Conservation (phyloP, 2,888 invertebrate species). For the Meiosimyza platycephala region DNA sequence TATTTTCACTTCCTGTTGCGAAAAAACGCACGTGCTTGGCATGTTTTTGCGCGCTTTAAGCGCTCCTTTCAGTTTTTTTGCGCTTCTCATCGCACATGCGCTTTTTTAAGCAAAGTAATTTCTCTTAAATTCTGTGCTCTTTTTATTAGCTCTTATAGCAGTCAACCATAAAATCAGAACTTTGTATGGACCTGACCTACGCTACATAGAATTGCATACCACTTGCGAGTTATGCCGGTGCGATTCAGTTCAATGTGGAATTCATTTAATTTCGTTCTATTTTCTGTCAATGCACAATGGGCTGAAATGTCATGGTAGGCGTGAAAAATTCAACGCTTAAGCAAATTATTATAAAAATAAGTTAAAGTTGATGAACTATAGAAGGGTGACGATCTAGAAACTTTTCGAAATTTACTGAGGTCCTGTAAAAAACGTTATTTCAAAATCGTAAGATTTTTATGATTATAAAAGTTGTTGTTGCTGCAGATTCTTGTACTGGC, state of each 20-base stretch:
- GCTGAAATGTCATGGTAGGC: too few species aligned
- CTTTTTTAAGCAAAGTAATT: neutral
- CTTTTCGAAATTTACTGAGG: too few species aligned
- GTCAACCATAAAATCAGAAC: neutral
- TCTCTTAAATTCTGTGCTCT: neutral
- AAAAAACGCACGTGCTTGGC: conserved; percentile 18
- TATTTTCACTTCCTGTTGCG: neutral
- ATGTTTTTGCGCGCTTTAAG: neutral
- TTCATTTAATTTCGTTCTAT: too few species aligned
- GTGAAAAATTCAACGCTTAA: too few species aligned
- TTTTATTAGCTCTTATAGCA: neutral
- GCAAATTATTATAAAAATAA: too few species aligned
- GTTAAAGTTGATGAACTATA: too few species aligned
- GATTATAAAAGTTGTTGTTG: too few species aligned
- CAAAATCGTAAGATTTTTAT: too few species aligned
- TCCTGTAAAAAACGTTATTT: too few species aligned
- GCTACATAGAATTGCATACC: conserved; percentile 29
- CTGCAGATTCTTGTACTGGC: too few species aligned
- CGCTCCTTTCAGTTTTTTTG: neutral
- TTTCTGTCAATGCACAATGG: too few species aligned
- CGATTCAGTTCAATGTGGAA: neutral
- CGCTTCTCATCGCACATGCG: neutral
- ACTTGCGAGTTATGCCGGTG: conserved; percentile 1
- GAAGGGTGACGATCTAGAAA: too few species aligned
- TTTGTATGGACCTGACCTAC: conserved; percentile 38